These are phyloP conservation scores for Acleris cristana DNA, from an alignment of 2,888 invertebrate species.

Conservation along the genomic window DNA sequence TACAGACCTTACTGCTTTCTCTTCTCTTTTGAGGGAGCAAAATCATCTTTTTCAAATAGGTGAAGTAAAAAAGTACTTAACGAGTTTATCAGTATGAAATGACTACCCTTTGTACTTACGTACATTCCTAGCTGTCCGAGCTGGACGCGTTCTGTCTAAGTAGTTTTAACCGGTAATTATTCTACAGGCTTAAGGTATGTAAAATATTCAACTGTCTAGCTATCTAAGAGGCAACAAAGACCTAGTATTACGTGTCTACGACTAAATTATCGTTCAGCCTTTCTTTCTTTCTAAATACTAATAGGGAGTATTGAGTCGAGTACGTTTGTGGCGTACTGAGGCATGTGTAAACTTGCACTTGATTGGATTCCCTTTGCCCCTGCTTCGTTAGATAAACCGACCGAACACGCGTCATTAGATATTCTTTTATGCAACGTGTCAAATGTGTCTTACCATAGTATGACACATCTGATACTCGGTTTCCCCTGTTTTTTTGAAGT, in stretches of 20 bases:
- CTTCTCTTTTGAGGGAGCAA: too few relatives aligned
- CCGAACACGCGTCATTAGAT: constrained; percentile 46
- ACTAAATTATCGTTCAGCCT: neutral
- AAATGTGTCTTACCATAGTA: too few relatives aligned
- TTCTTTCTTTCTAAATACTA: neutral
- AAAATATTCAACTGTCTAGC: neutral
- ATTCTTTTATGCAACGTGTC: neutral
- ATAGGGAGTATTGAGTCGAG: neutral
- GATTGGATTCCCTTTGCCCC: constrained; percentile 63
- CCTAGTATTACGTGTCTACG: neutral
- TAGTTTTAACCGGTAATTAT: constrained; percentile 10
- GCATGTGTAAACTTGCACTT: constrained; percentile 67
- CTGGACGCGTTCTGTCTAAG: neutral
- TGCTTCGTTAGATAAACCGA: constrained; percentile 40
- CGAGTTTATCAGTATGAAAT: neutral
- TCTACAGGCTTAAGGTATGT: neutral
- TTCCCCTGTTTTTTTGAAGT: too few relatives aligned
- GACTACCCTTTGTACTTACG: neutral
- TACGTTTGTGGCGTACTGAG: neutral
- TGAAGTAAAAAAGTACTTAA: too few relatives aligned
- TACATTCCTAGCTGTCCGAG: neutral
- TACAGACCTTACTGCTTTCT: too few relatives aligned
- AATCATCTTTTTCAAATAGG: too few relatives aligned
- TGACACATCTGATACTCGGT: too few relatives aligned
- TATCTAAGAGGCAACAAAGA: neutral